Conservation (phyloP, 2,888 invertebrate genomes). For the Himalopsyche kuldschensis region DNA sequence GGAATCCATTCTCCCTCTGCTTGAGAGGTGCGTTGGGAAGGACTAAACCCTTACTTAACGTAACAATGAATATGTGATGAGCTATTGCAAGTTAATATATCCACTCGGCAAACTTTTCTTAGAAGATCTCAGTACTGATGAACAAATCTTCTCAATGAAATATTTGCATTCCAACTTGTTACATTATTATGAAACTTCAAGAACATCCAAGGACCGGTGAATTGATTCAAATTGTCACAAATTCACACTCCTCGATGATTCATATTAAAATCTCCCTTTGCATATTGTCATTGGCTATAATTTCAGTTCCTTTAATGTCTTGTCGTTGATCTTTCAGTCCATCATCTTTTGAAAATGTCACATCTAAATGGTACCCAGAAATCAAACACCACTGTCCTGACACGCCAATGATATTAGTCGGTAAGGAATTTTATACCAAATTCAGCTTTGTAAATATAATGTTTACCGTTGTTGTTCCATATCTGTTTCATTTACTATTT, state of each 20-base stretch:
- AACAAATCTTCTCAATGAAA: too few relatives aligned
- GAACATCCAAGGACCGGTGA: too few relatives aligned
- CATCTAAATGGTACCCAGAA: constrained; percentile 99
- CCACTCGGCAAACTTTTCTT: too few relatives aligned
- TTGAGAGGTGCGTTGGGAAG: too few relatives aligned
- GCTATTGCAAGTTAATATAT: too few relatives aligned
- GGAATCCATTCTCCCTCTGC: too few relatives aligned
- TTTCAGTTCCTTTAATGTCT: neutral
- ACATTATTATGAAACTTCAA: too few relatives aligned
- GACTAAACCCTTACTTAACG: too few relatives aligned
- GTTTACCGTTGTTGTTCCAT: too few relatives aligned
- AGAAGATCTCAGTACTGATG: too few relatives aligned
- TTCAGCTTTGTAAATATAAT: neutral
- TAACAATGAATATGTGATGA: too few relatives aligned
- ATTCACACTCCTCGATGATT: neutral
- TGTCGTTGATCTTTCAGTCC: constrained; percentile 66
- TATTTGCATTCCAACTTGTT: too few relatives aligned
- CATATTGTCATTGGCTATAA: neutral
- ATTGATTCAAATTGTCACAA: neutral
- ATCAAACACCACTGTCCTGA: constrained; percentile 99
- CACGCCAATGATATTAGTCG: constrained; percentile 97
- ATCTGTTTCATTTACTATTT: constrained; percentile 9
- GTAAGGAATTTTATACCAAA: constrained; percentile 57
- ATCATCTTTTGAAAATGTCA: constrained; percentile 98
- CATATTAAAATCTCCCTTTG: neutral